A percentile compares a stretch with the other conserved stretches of the same genome.
These are phyloP conservation scores for Eurytoma adleriae DNA, from an alignment of 2,888 invertebrate genomes.

Conservation along the genomic window DNA sequence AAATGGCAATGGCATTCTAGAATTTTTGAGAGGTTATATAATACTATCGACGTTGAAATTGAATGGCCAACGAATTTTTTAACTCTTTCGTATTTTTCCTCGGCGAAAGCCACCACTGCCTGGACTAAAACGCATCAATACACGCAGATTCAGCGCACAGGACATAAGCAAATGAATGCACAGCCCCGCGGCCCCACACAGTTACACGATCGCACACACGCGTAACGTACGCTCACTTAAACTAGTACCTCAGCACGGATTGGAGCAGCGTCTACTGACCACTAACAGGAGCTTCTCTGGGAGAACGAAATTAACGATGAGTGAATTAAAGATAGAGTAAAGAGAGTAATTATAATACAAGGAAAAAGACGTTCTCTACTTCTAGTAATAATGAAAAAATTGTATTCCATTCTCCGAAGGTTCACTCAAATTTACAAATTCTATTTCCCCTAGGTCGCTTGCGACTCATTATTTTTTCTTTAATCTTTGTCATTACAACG, in stretches of 20 bases:
- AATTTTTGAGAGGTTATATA: not conserved
- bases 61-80: not conserved
- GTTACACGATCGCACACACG: not conserved
- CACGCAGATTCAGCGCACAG: no score
- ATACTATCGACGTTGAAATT: no score
- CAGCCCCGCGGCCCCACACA: not conserved
- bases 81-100: not conserved
- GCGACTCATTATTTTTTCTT: slow-evolving; percentile 22
- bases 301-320: not conserved
- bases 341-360: not conserved
- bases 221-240: not conserved
- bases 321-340: slow-evolving; percentile 1
- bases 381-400: slow-evolving; percentile 13
- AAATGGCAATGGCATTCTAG: not conserved
- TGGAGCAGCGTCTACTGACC: slow-evolving; percentile 40
- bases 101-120: not conserved
- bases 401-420: slow-evolving; percentile 50
- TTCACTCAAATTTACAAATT: slow-evolving; percentile 37
- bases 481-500: slow-evolving; percentile 37
- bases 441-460: not conserved
- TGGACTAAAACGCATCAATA: slow-evolving; percentile 8
- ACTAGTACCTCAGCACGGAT: slow-evolving; percentile 30
- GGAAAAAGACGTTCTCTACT: slow-evolving; percentile 30
- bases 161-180: no score
- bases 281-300: slow-evolving; percentile 34